Evolutionary conservation across 2,797 vertebrate species (phyloP), one percentile per base, ranked within the genome.

Genomic region (Lycodopsis pacificus): DNA sequence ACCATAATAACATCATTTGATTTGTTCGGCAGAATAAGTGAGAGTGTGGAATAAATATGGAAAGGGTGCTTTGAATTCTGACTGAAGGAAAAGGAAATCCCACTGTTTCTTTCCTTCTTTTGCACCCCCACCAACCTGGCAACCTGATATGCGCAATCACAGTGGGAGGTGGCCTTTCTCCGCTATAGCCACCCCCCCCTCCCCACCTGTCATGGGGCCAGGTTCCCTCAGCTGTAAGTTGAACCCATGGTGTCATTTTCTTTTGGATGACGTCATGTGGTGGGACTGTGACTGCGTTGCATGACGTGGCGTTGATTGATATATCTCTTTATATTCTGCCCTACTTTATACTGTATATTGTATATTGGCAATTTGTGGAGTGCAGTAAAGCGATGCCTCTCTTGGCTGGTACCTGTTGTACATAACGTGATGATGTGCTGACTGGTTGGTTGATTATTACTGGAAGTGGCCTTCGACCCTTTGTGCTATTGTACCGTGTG

Each of bases 261-360:
- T 93, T 92, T 93, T 91, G 94, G 95, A 95, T 96, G 95, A 95
- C 92, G 92, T 96, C 94, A 95, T 96, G 95, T 95, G 93, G 93
- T 95, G 90, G 91, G 93, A 93, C 94, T 96, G 95, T 96, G 94
- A 95, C 89, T 92, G 93, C 92, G 92, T 96, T 96, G 95, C 95
- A 96, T 96, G 96, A 95, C 90, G 90, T 96, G 94, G 88, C 91
- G 87, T 95, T 92, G 86, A 91, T 90, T 91, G 86, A 90, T 94
- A 91, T 91, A 68, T 93, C 78, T 93, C 85, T 91, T 76, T 87
- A 92, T 89, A 93, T 85, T 92, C 85, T 90, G 86, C 85, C 88
- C 89, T 90, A 86, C 86, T 87, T 88, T 90, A 85, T 91, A 91
- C 80, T 90, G 73, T 91, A 93, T 92, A 81, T 90, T 90, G 89